Evolutionary conservation across 2,113 vertebrate genomes (phyloP).

Genomic region (Catharus minimus): DNA sequence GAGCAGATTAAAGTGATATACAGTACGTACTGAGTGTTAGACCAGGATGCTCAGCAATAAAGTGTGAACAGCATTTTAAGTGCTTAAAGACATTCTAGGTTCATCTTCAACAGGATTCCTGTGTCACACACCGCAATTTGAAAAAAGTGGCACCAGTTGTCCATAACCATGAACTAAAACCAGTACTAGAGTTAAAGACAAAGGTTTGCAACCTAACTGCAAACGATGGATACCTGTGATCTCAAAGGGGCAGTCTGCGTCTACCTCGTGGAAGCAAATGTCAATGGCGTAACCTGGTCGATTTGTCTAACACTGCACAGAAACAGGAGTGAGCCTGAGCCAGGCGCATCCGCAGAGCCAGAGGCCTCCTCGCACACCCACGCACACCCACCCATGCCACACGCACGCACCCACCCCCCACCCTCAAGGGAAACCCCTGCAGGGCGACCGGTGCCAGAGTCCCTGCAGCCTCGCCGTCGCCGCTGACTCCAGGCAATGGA

Average conservation of each 20-base stretch:
- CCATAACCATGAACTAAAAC: constrained; percentile 78
- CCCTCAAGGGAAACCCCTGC: background rate
- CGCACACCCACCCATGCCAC: background rate
- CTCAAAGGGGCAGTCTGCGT: constrained; percentile 62
- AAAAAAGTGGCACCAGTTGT: constrained; percentile 80
- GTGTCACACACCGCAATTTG: constrained; percentile 72
- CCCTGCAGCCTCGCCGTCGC: background rate
- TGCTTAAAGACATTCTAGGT: constrained; percentile 83
- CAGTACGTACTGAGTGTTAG: constrained; percentile 90
- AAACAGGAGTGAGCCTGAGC: background rate
- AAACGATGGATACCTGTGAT: constrained; percentile 58
- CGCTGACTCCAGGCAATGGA: constrained; percentile 23
- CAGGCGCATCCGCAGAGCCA: background rate
- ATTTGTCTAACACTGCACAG: constrained; percentile 73
- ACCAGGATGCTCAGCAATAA: constrained; percentile 81
- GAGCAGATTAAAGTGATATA: constrained; percentile 85
- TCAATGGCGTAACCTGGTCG: constrained; percentile 58
- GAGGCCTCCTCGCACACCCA: background rate
- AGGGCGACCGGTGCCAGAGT: background rate
- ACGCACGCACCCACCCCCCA: background rate
- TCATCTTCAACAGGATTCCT: constrained; percentile 77
- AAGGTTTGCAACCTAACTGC: constrained; percentile 70
- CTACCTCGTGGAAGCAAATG: constrained; percentile 72
- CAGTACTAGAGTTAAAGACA: constrained; percentile 81
- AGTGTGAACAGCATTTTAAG: constrained; percentile 87